Evolutionary conservation across 2,113 vertebrate genomes (phyloP).

Genomic region (Pelobates fuscus): DNA sequence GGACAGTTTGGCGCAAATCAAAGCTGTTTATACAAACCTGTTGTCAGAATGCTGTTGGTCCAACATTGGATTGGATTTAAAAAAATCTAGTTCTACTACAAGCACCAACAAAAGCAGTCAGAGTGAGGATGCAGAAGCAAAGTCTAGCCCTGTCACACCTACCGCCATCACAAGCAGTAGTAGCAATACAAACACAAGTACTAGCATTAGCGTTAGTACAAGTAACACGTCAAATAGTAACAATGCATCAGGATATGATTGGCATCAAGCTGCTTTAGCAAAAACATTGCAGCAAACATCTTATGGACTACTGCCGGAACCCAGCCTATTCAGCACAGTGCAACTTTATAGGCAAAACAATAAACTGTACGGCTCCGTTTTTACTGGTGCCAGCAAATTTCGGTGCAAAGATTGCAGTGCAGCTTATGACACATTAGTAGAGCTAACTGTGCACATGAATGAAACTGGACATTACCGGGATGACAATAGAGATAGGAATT

Average conservation of each 20-base stretch:
- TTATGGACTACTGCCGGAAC: slow-evolving; percentile 92
- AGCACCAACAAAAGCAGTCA: slow-evolving; percentile 76
- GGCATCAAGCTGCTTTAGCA: slow-evolving; percentile 96
- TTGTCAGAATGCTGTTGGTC: slow-evolving; percentile 97
- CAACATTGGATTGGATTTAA: slow-evolving; percentile 87
- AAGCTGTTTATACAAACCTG: slow-evolving; percentile 92
- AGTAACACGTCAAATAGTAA: slow-evolving; percentile 60
- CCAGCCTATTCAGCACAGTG: slow-evolving; percentile 97
- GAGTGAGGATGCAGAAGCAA: slow-evolving; percentile 50
- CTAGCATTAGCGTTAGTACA: slow-evolving; percentile 65
- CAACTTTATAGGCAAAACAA: slow-evolving; percentile 98
- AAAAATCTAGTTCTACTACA: slow-evolving; percentile 79
- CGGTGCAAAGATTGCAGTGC: slow-evolving; percentile 97
- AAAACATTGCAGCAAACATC: slow-evolving; percentile 96
- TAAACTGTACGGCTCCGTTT: slow-evolving; percentile 96
- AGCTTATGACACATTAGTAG: slow-evolving; percentile 95
- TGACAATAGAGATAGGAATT: slow-evolving; percentile 92
- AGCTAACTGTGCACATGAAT: slow-evolving; percentile 97
- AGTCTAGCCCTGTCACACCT: slow-evolving; percentile 51
- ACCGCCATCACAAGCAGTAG: slow-evolving; percentile 51
- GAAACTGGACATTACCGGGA: slow-evolving; percentile 98
- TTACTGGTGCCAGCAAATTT: slow-evolving; percentile 97
- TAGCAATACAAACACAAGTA: slow-evolving; percentile 59
- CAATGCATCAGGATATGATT: slow-evolving; percentile 88
- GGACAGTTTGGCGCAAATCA: slow-evolving; percentile 97